Base-by-base conservation (phyloP, 1,140 invertebrate genomes). In the Orchesella cincta region DNA sequence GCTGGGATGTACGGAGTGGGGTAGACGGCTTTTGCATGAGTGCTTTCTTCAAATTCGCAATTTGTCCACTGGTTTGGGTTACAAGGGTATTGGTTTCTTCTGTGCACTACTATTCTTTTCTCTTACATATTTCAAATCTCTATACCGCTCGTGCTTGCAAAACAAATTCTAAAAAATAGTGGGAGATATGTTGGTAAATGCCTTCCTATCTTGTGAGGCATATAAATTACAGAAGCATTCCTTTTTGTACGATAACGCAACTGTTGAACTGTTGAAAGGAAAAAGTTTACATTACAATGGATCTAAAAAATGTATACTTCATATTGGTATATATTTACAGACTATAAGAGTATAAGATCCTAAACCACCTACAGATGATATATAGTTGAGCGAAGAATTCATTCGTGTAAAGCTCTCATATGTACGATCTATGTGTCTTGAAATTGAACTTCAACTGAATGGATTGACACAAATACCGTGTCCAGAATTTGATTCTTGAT, bases 381-480 rank as follows among this genome's bases (percentile, higher is more conserved):
- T n/a, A n/a, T n/a, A n/a, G n/a, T n/a, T n/a, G n/a, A n/a, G n/a
- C 39, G 18, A 46, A 46, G 39, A 46, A 46, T 46, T 18, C 39
- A 46, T 46, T 46, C 39, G 18, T 46, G 39, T 46, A 46, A n/a
- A 8, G 18, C 39, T 18, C 5, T 18, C 39, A 46, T 46, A 46
- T 46, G 39, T 46, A 46, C 39, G 18, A 8, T 57, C 8, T 57
- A 26, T 23, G 14, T 5, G 52, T 57, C 52, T 3, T 57, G 52
- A 57, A 57, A 57, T 57, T 23, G 52, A 57, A 23, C 52, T 12
- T 57, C 52, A n/a, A 57, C 23, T 8, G 23, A 57, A 57, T 57
- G 23, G 62, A 67, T 67, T 67, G 62, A 67, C 62, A 67, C 62
- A 29, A 33, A 67, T 67, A 67, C 28, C 62, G 31, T 67, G 62